These are phyloP conservation scores for Agriopis leucophaearia DNA, from an alignment of 2,888 invertebrate species.

Conservation along the genomic window DNA sequence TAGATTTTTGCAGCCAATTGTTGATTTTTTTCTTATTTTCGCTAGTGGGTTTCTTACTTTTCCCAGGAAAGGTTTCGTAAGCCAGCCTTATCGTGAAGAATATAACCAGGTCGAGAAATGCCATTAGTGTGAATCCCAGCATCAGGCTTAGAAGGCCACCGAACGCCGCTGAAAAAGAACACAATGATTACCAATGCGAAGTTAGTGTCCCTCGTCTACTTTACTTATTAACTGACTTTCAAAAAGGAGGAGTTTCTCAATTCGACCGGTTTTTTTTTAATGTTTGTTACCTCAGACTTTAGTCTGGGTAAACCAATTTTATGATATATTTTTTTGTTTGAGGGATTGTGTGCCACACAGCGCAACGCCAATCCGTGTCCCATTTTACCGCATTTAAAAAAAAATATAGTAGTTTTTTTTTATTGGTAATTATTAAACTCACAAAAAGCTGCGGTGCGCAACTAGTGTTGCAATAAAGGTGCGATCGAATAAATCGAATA, in stretches of 20 bases:
- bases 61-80: slow-evolving; percentile 61
- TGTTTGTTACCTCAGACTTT: too few species aligned
- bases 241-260: too few species aligned
- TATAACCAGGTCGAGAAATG: slow-evolving; percentile 88
- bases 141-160: slow-evolving; percentile 90
- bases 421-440: too few species aligned
- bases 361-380: too few species aligned
- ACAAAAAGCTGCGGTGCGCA: neutral
- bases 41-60: slow-evolving; percentile 21
- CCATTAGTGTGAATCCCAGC: slow-evolving; percentile 90
- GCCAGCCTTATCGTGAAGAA: slow-evolving; percentile 86
- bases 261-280: too few species aligned
- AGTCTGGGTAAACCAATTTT: too few species aligned
- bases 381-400: too few species aligned
- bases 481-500: neutral
- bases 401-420: too few species aligned
- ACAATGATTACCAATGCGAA: neutral
- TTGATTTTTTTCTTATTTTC: slow-evolving; percentile 40
- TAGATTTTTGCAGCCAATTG: slow-evolving; percentile 35
- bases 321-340: too few species aligned
- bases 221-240: too few species aligned
- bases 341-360: too few species aligned
- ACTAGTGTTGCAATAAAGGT: neutral
- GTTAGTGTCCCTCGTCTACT: too few species aligned
- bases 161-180: slow-evolving; percentile 87